Evolutionary conservation across 2,888 invertebrate species (phyloP).

Genomic region (Malacosoma neustria): DNA sequence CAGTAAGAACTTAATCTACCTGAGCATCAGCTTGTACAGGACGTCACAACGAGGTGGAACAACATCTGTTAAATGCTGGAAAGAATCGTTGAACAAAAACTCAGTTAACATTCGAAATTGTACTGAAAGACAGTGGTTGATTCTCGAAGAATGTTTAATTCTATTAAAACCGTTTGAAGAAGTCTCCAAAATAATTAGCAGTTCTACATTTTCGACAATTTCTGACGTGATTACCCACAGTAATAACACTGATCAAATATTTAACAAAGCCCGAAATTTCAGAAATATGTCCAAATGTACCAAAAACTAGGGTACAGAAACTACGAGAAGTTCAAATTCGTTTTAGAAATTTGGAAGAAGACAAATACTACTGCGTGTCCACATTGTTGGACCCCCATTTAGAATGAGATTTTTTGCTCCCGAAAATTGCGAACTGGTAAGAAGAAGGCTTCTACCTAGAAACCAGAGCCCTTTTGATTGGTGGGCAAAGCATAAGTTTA

Average conservation of each 20-base stretch:
- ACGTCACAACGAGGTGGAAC: not conserved
- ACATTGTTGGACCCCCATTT: slow-evolving; percentile 6
- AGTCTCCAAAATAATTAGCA: slow-evolving; percentile 7
- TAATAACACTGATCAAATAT: slow-evolving; percentile 3
- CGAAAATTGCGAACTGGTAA: slow-evolving; percentile 1
- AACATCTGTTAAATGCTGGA: not conserved
- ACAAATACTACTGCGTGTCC: slow-evolving; percentile 7
- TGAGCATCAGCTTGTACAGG: not conserved
- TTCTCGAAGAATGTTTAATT: slow-evolving; percentile 4
- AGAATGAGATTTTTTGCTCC: slow-evolving; percentile 3
- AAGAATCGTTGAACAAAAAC: too few species aligned
- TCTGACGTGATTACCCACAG: slow-evolving; percentile 8
- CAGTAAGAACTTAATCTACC: not conserved
- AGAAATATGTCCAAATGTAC: slow-evolving; percentile 1
- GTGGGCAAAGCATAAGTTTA: slow-evolving; percentile 1
- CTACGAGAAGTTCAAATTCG: slow-evolving; percentile 1
- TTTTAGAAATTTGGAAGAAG: slow-evolving; percentile 3
- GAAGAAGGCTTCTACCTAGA: slow-evolving; percentile 1
- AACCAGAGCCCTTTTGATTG: not conserved
- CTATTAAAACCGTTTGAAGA: slow-evolving; percentile 7
- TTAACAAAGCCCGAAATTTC: slow-evolving; percentile 4
- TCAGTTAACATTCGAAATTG: slow-evolving; percentile 5
- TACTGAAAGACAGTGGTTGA: slow-evolving; percentile 5
- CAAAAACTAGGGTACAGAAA: not conserved
- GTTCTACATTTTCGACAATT: slow-evolving; percentile 7